Conservation (phyloP, 1,140 invertebrate genomes). For the Branchinecta lindahli region DNA sequence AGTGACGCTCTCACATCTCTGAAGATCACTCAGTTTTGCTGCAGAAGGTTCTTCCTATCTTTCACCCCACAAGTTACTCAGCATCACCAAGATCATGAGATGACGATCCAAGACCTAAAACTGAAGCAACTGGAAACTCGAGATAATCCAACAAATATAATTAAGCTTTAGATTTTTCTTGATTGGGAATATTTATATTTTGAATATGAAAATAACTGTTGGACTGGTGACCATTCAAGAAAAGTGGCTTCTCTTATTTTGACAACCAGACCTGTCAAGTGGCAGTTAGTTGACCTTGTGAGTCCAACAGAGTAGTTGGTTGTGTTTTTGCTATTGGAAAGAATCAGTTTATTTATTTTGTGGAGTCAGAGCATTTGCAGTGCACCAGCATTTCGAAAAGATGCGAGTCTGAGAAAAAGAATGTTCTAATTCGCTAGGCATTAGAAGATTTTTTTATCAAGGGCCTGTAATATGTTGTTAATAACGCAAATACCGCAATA, state of each 20-base stretch:
- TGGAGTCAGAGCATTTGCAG: no score
- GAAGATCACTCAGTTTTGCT: neutral
- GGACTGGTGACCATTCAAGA: neutral
- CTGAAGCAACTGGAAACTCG: neutral
- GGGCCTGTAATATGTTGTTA: no score
- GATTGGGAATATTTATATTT: neutral
- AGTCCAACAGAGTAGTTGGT: neutral
- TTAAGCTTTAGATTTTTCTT: neutral
- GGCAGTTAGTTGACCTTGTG: neutral
- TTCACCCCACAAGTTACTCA: neutral
- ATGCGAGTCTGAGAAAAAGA: no score
- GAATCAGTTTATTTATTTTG: no score
- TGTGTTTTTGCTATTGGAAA: no score
- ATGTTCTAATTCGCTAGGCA: no score
- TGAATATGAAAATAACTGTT: no score
- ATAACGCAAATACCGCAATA: no score
- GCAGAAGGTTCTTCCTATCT: slow-evolving; percentile 6
- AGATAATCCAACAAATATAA: neutral
- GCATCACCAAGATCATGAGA: neutral
- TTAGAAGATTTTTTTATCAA: no score
- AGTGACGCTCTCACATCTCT: neutral
- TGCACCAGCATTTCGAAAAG: no score
- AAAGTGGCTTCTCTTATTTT: neutral
- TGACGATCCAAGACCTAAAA: neutral
- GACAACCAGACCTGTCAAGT: neutral